Base-by-base conservation (phyloP, 2,113 vertebrate species). In the Cromileptes altivelis region DNA sequence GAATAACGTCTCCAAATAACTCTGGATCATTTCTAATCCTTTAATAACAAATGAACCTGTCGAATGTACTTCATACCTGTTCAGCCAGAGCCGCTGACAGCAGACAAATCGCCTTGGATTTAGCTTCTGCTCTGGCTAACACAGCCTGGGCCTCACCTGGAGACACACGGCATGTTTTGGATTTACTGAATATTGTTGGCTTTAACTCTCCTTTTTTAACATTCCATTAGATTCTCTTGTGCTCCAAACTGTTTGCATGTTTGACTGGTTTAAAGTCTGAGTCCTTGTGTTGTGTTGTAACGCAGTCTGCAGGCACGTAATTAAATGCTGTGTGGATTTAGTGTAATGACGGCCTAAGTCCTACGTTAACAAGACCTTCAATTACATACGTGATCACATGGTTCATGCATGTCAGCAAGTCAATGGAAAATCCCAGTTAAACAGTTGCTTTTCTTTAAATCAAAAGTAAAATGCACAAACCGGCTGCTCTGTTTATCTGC, bases 111-210 rank as follows among this genome's bases (percentile, higher is more conserved):
- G 97, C 97, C 91, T 97, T 96, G 0, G 97, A 95, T 85, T 97
- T 97, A 17, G 96, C 97, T 56, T 96, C 96, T 42, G 96, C 97
- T 93, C 95, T 97, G 75, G 95, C 96, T 70, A 97, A 91, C 84
- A 97, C 92, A 42, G 96, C 97, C 0, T 94, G 97, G 82, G 97
- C 97, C 82, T 99, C 96, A 91, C 97, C 96, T 97, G 65, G 42
- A 82, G 27, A 80, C 27, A 40, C 21, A 81, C 25, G 81, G 19
- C 23, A 37, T 33, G 25, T 30, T 69, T 49, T 62, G 56, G 70
- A 21, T 58, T 80, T 53, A 21, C 6, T 37, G 19, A 2, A 53
- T 42, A 60, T 14, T 13, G 11, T 8, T n/a, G 69, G 30, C 30
- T 30, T 30, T 30, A 75, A 61, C 52, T 7, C 12, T 74, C 49